Conservation (phyloP, 2,113 vertebrate species). For the Scophthalmus maximus region DNA sequence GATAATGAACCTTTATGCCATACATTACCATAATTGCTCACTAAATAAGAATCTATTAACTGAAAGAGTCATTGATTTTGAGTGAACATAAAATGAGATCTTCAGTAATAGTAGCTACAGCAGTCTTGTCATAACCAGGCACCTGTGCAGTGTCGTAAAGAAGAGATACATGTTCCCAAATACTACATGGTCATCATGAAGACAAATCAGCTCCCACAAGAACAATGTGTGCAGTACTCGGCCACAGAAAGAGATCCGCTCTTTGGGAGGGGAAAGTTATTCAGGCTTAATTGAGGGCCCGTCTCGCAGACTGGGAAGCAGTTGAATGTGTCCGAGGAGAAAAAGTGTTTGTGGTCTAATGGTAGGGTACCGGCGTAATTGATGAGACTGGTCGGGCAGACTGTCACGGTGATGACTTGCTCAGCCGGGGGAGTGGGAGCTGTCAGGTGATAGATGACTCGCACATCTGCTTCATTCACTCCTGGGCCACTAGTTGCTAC, state of each 20-base stretch:
- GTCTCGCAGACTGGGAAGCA: conserved; percentile 72
- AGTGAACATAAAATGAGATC: conserved; percentile 27
- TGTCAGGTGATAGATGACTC: conserved; percentile 88
- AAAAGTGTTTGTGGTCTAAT: conserved; percentile 75
- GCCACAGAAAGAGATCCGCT: conserved; percentile 59
- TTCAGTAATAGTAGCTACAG: conserved; percentile 5
- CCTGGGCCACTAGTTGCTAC: conserved; percentile 89
- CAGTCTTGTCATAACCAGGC: conserved; percentile 4
- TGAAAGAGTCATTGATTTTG: conserved; percentile 19
- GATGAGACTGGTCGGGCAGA: conserved; percentile 77
- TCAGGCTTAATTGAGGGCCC: conserved; percentile 79
- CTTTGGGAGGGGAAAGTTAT: conserved; percentile 75
- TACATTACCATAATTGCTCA: conserved; percentile 37
- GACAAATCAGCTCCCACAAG: conserved; percentile 49
- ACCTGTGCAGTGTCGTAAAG: conserved; percentile 20
- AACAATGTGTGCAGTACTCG: conserved; percentile 44
- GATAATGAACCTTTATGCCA: conserved; percentile 10
- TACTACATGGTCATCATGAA: conserved; percentile 27
- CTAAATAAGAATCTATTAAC: conserved; percentile 33
- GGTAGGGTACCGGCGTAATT: conserved; percentile 79
- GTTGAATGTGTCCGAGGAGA: conserved; percentile 71
- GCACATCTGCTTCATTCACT: conserved; percentile 91
- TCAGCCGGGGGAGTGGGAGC: conserved; percentile 84
- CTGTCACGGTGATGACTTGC: conserved; percentile 89
- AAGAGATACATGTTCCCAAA: conserved; percentile 25